Evolutionary conservation across 2,888 invertebrate genomes (phyloP).

Genomic region (Drosophila nr. fundita): DNA sequence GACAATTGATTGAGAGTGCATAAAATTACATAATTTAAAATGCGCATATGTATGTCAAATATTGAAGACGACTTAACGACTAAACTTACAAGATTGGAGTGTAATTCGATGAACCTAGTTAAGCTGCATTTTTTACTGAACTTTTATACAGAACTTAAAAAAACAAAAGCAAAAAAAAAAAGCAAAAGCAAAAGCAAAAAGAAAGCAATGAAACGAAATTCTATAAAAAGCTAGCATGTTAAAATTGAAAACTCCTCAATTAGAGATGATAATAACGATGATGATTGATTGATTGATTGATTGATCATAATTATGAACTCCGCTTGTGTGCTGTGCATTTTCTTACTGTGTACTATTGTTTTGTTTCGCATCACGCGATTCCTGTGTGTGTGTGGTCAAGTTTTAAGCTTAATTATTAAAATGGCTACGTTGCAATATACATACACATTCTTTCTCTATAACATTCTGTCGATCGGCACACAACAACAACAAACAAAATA

Average conservation of each 20-base stretch:
- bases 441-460: constrained; percentile 52
- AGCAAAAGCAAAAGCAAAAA: background rate
- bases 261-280: constrained; percentile 14
- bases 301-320: constrained; percentile 16
- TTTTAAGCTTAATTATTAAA: constrained; percentile 56
- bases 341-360: constrained; percentile 26
- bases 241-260: constrained; percentile 49
- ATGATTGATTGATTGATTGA: constrained; percentile 16
- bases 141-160: constrained; percentile 76
- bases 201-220: constrained; percentile 39
- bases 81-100: constrained; percentile 56
- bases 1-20: constrained; percentile 43
- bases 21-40: constrained; percentile 32
- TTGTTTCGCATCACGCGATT: constrained; percentile 23
- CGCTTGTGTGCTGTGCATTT: constrained; percentile 71
- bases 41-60: constrained; percentile 51
- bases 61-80: constrained; percentile 36
- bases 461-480: constrained; percentile 46
- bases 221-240: constrained; percentile 59
- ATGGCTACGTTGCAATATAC: constrained; percentile 71
- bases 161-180: constrained; percentile 33
- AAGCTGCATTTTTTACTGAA: constrained; percentile 83
- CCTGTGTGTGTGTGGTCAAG: constrained; percentile 20
- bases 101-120: constrained; percentile 74
- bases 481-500: constrained; percentile 21